Evolutionary conservation across 2,113 vertebrate genomes (phyloP).

Genomic region (Alethe diademata): DNA sequence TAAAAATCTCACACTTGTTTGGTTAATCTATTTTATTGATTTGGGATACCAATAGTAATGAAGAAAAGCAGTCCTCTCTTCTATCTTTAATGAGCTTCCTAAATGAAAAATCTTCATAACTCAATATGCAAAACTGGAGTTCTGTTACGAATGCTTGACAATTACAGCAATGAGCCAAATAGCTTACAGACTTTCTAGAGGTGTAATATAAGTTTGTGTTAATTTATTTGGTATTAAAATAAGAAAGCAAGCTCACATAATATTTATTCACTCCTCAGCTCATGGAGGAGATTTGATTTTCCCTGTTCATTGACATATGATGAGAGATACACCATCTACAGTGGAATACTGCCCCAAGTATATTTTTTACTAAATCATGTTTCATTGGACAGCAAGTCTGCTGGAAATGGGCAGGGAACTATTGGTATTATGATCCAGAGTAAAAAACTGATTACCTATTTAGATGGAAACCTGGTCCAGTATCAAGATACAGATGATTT

Average conservation of each 20-base stretch:
- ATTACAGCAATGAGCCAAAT: neutral
- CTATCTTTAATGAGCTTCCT: neutral
- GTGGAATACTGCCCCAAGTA: neutral
- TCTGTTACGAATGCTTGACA: neutral
- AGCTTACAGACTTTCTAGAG: neutral
- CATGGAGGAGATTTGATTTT: neutral
- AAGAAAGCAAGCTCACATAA: neutral
- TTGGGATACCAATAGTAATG: neutral
- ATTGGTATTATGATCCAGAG: neutral
- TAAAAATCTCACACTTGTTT: neutral
- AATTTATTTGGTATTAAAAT: neutral
- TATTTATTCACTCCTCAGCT: neutral
- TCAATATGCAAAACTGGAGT: neutral
- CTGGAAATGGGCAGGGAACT: neutral
- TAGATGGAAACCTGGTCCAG: neutral
- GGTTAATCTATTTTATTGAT: neutral
- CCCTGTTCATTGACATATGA: rapidly evolving
- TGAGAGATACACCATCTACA: neutral
- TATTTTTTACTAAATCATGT: neutral
- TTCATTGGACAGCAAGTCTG: neutral
- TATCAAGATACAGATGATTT: neutral
- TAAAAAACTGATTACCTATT: neutral
- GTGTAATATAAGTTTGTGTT: neutral
- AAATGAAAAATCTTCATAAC: neutral
- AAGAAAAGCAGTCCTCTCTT: neutral